These are phyloP conservation scores for Drosophila pectinifera DNA, from an alignment of 1,140 invertebrate genomes.

Conservation along the genomic window DNA sequence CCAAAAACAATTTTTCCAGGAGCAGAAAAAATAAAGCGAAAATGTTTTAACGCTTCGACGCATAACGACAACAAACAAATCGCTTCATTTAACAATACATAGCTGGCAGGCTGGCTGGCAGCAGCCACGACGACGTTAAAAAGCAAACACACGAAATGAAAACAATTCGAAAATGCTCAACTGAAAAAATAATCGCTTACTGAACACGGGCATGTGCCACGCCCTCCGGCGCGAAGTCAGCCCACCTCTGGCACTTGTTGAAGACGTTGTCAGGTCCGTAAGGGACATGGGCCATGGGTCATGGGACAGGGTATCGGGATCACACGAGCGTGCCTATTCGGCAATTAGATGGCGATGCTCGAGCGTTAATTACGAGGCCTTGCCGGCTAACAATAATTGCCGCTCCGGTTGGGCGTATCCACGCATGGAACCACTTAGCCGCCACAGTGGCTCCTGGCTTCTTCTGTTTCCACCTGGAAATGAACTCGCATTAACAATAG, in stretches of 20 bases:
- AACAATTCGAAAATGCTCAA: constrained; percentile 74
- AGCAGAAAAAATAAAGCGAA: constrained; percentile 81
- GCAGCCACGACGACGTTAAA: constrained; percentile 39
- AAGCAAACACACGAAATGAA: constrained; percentile 55
- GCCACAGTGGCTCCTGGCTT: constrained; percentile 30
- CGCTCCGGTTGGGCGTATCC: constrained; percentile 44
- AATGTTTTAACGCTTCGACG: constrained; percentile 80
- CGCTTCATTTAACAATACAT: constrained; percentile 84
- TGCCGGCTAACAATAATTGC: constrained; percentile 59
- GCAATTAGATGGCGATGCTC: constrained; percentile 55
- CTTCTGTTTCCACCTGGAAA: constrained; percentile 34
- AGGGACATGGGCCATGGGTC: neutral
- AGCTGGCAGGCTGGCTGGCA: constrained; percentile 58
- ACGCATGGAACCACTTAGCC: constrained; percentile 66
- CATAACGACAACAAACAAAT: constrained; percentile 82
- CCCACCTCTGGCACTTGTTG: constrained; percentile 60
- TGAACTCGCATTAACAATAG: constrained; percentile 63
- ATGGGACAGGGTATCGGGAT: constrained; percentile 21
- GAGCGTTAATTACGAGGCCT: constrained; percentile 47
- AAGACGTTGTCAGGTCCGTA: constrained; percentile 21
- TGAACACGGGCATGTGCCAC: constrained; percentile 65
- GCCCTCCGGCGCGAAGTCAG: constrained; percentile 48
- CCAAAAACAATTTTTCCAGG: constrained; percentile 75
- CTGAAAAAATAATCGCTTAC: constrained; percentile 83
- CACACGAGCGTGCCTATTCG: constrained; percentile 68